Evolutionary conservation across 2,113 vertebrate genomes (phyloP).

Genomic region (Scatophagus argus): DNA sequence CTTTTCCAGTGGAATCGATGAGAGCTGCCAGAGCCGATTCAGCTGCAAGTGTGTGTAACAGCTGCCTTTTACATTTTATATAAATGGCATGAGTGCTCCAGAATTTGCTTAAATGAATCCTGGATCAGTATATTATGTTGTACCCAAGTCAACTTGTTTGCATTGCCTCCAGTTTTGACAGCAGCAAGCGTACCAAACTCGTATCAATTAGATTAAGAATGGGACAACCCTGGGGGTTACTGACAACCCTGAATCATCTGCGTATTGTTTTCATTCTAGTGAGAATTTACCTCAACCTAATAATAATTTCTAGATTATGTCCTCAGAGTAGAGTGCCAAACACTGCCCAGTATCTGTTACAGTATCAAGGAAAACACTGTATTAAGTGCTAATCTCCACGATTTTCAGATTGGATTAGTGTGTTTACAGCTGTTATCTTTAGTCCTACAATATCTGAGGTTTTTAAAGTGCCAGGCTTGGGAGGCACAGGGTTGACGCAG

Average conservation of each 20-base stretch:
- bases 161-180: background rate
- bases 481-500: slow-evolving; percentile 28
- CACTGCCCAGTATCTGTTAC: slow-evolving; percentile 47
- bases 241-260: slow-evolving; percentile 5
- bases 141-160: slow-evolving; percentile 5
- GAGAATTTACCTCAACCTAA: slow-evolving; percentile 16
- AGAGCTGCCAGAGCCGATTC: background rate
- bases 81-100: background rate
- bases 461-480: slow-evolving; percentile 40
- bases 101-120: background rate
- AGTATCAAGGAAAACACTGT: slow-evolving; percentile 51
- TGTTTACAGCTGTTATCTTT: slow-evolving; percentile 67
- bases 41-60: background rate
- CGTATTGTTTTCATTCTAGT: slow-evolving; percentile 12
- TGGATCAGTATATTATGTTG: background rate
- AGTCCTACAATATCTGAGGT: slow-evolving; percentile 27
- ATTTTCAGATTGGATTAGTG: slow-evolving; percentile 54
- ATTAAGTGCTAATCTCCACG: slow-evolving; percentile 66
- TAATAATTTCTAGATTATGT: slow-evolving; percentile 47
- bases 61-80: background rate
- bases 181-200: slow-evolving; percentile 31
- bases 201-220: slow-evolving; percentile 33
- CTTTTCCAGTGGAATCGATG: background rate
- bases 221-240: background rate
- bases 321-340: slow-evolving; percentile 35